Evolutionary conservation across 2,797 vertebrate species (phyloP).

Genomic region (Benthosema pterotum): DNA sequence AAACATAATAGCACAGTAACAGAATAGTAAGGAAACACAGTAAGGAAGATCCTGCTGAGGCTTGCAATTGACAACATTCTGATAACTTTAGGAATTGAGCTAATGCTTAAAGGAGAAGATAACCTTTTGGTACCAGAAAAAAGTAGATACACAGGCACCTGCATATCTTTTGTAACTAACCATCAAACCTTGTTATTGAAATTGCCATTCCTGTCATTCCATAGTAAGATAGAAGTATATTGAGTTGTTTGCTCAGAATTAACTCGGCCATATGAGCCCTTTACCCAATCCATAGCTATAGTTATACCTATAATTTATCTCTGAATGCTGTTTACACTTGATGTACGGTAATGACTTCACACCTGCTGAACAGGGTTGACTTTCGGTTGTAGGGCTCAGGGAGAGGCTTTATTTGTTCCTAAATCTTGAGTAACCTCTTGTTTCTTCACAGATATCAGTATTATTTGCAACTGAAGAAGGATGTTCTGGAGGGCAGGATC

Average conservation of each 20-base stretch:
- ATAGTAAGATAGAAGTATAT: neutral
- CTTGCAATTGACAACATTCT: no score
- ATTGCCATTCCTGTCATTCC: slow-evolving; percentile 1
- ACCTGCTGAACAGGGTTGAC: slow-evolving; percentile 2
- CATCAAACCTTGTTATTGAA: neutral
- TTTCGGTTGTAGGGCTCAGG: slow-evolving; percentile 1
- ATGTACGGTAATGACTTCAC: neutral
- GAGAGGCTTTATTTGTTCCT: neutral
- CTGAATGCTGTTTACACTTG: slow-evolving; percentile 5
- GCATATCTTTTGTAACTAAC: slow-evolving; percentile 2
- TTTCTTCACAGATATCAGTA: slow-evolving; percentile 92
- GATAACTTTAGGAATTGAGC: no score
- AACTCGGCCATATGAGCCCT: neutral
- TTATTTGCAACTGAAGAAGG: slow-evolving; percentile 98
- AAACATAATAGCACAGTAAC: no score
- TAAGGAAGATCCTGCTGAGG: no score
- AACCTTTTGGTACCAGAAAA: no score
- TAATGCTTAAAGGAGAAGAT: no score
- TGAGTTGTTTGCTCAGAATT: neutral
- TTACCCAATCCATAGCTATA: neutral
- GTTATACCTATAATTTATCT: slow-evolving; percentile 8
- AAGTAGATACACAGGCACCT: no score
- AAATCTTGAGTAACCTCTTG: slow-evolving; percentile 3
- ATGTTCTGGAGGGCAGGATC: slow-evolving; percentile 94
- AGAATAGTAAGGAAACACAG: no score